These are phyloP conservation scores for Malurus cyaneus DNA, from an alignment of 2,113 vertebrate species.

Conservation along the genomic window DNA sequence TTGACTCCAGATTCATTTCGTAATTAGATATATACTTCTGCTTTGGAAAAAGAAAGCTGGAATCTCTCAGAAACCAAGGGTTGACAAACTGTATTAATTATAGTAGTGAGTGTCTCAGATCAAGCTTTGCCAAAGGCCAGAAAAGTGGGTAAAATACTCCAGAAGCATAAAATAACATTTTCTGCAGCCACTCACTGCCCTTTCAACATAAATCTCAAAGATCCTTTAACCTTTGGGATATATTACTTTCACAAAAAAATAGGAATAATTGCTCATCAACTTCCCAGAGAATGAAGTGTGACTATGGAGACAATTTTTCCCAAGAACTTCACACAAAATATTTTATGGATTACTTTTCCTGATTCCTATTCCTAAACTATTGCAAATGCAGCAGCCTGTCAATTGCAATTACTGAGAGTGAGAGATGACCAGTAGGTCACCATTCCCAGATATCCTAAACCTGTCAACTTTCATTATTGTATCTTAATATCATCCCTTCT, in stretches of 20 bases:
- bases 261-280: not conserved
- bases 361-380: not conserved
- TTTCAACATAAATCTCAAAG: not conserved
- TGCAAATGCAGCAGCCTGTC: conserved; percentile 31
- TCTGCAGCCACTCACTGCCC: not conserved
- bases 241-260: not conserved
- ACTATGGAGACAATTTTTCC: not conserved
- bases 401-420: not conserved
- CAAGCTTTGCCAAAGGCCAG: not conserved
- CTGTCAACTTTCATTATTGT: conserved; percentile 31
- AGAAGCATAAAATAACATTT: not conserved
- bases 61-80: not conserved
- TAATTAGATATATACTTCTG: not conserved
- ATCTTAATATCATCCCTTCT: not conserved
- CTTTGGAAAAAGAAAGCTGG: not conserved
- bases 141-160: not conserved
- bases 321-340: not conserved
- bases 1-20: not conserved
- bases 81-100: not conserved
- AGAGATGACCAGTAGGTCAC: conserved; percentile 5
- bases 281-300: not conserved
- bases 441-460: conserved; percentile 24
- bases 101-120: not conserved
- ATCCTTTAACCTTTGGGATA: not conserved
- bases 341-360: not conserved